These are phyloP conservation scores for Tursiops truncatus DNA, from an alignment of 2,113 vertebrate species.

Conservation along the genomic window DNA sequence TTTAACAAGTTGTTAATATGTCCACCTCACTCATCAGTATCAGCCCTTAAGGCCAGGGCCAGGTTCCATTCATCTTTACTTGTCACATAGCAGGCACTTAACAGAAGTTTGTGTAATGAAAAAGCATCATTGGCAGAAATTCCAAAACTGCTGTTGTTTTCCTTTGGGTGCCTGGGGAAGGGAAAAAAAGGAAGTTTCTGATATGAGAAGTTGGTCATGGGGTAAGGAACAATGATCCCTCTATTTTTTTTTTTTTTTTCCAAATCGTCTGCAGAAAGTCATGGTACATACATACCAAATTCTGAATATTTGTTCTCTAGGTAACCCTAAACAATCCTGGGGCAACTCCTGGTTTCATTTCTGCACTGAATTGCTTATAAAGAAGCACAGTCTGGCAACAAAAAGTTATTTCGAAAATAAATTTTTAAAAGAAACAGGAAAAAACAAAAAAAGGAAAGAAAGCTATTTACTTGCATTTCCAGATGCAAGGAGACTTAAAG, in stretches of 20 bases:
- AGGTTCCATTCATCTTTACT: background rate
- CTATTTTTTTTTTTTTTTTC: too few species aligned
- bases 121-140: background rate
- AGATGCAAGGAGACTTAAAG: conserved; percentile 5
- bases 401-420: conserved; percentile 17
- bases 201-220: conserved; percentile 37
- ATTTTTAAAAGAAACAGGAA: background rate
- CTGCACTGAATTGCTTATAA: background rate
- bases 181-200: background rate
- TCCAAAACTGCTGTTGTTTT: conserved; percentile 30
- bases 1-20: background rate
- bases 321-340: background rate
- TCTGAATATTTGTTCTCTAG: background rate
- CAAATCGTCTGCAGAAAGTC: background rate
- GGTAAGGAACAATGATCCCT: background rate
- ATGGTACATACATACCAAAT: background rate
- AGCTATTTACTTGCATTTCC: background rate
- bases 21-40: background rate
- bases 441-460: background rate
- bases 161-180: background rate
- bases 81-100: background rate
- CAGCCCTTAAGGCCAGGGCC: background rate
- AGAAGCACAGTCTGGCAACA: background rate
- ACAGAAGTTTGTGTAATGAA: background rate
- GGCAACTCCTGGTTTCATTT: background rate